Evolutionary conservation across 2,797 vertebrate genomes (phyloP).

Genomic region (Sebastes melanostomus): DNA sequence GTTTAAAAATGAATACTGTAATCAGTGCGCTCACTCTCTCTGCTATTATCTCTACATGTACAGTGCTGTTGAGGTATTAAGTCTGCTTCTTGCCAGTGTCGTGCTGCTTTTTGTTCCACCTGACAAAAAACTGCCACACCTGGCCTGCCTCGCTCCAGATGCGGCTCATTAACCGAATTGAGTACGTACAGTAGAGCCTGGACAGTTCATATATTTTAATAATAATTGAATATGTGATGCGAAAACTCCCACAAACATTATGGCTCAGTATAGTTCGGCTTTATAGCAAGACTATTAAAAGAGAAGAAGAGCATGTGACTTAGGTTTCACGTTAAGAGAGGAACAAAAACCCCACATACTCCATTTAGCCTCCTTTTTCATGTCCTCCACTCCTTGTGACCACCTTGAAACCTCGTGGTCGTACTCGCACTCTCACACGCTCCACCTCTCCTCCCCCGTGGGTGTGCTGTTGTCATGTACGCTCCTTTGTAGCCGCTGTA

Average conservation of each 20-base stretch:
- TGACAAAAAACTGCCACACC: background rate
- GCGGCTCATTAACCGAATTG: conserved; percentile 11
- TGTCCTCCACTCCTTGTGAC: background rate
- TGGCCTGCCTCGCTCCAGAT: background rate
- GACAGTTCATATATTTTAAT: conserved; percentile 27
- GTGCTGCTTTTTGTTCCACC: background rate
- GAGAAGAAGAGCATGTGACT: background rate
- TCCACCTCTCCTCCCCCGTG: background rate
- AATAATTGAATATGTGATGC: conserved; percentile 15
- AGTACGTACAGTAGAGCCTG: background rate
- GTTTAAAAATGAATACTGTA: conserved; percentile 3
- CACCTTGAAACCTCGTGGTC: conserved; percentile 11
- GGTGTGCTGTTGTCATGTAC: conserved; percentile 35
- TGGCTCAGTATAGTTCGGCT: background rate
- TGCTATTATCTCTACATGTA: background rate
- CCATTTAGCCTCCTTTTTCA: background rate
- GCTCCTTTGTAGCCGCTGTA: conserved; percentile 44
- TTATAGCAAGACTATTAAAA: background rate
- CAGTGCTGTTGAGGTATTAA: background rate
- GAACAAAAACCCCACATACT: background rate
- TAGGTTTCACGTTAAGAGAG: background rate
- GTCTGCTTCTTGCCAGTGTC: background rate
- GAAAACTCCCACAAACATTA: conserved; percentile 27
- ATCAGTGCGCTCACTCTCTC: background rate
- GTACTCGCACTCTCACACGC: background rate